Percentiles rank a stretch among this genome's conserved stretches.
These are phyloP conservation scores for Lithobates pipiens DNA, from an alignment of 2,797 vertebrate genomes.

Conservation along the genomic window DNA sequence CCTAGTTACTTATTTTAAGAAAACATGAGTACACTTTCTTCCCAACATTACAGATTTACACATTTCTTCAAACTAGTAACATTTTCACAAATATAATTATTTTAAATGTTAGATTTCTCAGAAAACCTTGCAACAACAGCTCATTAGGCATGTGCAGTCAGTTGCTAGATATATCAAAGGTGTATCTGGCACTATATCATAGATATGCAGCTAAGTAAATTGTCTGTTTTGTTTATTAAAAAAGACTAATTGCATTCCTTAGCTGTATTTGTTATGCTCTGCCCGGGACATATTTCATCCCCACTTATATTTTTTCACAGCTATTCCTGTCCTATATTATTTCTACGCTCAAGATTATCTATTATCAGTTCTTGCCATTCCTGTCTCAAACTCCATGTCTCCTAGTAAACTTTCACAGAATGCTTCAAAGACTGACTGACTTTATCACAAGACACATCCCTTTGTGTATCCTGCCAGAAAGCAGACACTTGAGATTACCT, in stretches of 20 bases:
- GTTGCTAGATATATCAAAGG: neutral
- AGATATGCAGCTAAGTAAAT: constrained; percentile 6
- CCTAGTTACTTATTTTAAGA: too few relatives aligned
- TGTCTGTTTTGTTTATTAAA: constrained; percentile 1
- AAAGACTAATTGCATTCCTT: neutral
- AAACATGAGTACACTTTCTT: too few relatives aligned
- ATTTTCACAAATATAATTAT: too few relatives aligned
- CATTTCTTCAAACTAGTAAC: too few relatives aligned
- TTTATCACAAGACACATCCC: neutral
- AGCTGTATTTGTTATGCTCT: neutral
- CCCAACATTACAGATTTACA: too few relatives aligned
- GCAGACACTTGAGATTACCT: neutral
- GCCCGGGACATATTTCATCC: neutral
- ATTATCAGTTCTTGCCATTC: constrained; percentile 1
- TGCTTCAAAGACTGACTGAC: neutral
- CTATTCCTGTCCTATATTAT: neutral
- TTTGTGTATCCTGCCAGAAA: neutral
- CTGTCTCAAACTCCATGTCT: neutral
- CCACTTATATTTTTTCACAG: neutral
- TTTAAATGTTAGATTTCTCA: too few relatives aligned
- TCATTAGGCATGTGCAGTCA: neutral
- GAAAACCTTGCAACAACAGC: too few relatives aligned
- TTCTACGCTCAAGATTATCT: neutral
- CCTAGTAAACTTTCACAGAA: neutral
- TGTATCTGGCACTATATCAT: neutral